Conservation (phyloP, 92 coral and sea anemone genomes). For the Epizoanthus fatuus region DNA sequence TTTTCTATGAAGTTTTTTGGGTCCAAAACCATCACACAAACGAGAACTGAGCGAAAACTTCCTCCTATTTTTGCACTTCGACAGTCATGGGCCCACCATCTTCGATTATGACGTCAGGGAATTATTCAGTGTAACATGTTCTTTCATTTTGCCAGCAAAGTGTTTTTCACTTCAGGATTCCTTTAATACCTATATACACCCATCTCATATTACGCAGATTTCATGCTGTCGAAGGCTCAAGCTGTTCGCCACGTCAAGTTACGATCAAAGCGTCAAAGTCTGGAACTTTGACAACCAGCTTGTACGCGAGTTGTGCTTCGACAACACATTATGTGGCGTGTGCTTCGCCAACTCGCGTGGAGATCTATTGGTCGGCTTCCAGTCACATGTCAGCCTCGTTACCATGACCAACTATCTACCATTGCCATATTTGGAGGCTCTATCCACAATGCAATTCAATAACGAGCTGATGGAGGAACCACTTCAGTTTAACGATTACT, state of each 20-base stretch:
- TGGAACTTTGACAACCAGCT: conserved; percentile 97
- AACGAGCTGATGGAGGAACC: conserved; percentile 89
- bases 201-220: conserved; percentile 53
- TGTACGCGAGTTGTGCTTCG: conserved; percentile 90
- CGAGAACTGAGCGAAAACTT: too few species aligned
- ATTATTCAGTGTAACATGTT: too few species aligned
- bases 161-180: neutral
- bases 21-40: too few species aligned
- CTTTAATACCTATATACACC: neutral
- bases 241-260: conserved; percentile 97
- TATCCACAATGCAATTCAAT: conserved; percentile 85
- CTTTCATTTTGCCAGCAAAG: neutral
- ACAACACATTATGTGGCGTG: conserved; percentile 94
- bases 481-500: conserved; percentile 89
- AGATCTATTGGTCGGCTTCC: conserved; percentile 97
- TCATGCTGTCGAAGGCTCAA: conserved; percentile 89
- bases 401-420: conserved; percentile 90
- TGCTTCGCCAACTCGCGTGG: conserved; percentile 98
- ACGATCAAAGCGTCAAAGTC: conserved; percentile 90
- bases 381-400: conserved; percentile 94
- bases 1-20: too few species aligned
- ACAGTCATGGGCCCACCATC: too few species aligned
- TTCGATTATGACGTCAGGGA: neutral
- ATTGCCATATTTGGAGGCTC: conserved; percentile 76
- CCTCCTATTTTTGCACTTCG: too few species aligned